Percentiles rank a stretch among this genome's conserved stretches.
Conservation (phyloP, 2,888 invertebrate species). For the Augiades crinisus region DNA sequence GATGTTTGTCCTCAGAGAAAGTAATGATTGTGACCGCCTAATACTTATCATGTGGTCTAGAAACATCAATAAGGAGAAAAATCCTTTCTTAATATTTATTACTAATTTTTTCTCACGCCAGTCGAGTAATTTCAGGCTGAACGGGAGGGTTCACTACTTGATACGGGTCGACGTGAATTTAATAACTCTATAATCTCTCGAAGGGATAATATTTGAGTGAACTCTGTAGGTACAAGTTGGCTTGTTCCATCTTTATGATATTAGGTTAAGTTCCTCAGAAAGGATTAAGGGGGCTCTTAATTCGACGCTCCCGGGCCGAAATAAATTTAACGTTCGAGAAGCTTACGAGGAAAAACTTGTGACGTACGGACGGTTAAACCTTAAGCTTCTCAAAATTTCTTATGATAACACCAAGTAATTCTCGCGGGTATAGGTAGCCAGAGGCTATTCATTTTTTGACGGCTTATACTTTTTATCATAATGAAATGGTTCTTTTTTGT, state of each 20-base stretch:
- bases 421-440: conserved; percentile 29
- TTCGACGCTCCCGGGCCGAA: conserved; percentile 73
- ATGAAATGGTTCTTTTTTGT: too few species aligned
- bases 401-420: conserved; percentile 44
- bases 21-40: too few species aligned
- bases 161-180: conserved; percentile 49
- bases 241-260: conserved; percentile 78
- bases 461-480: too few species aligned
- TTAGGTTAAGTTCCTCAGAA: conserved; percentile 76
- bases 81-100: too few species aligned
- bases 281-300: conserved; percentile 78
- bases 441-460: conserved; percentile 9
- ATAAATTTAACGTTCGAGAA: conserved; percentile 75
- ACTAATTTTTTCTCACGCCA: not conserved
- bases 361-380: conserved; percentile 55
- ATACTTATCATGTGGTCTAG: too few species aligned
- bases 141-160: conserved; percentile 6
- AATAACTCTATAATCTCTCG: conserved; percentile 72
- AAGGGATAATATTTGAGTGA: conserved; percentile 76
- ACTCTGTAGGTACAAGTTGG: conserved; percentile 70
- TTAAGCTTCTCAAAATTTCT: conserved; percentile 45
- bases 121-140: conserved; percentile 1
- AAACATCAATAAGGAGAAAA: too few species aligned
- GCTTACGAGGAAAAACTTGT: conserved; percentile 78
- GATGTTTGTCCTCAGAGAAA: too few species aligned